Conservation (phyloP, 2,797 vertebrate genomes). For the Myotis daubentonii region DNA sequence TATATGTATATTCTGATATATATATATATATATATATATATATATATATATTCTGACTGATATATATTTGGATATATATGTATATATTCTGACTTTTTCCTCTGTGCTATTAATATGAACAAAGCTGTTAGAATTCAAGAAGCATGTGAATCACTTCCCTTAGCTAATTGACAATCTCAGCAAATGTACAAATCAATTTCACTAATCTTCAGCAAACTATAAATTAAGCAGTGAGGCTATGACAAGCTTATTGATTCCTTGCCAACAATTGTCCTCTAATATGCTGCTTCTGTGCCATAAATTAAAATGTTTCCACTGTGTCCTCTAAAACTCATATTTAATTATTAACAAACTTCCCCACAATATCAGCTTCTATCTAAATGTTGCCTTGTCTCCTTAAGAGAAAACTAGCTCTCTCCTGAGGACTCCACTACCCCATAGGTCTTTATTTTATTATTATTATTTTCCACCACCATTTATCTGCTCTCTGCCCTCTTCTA, state of each 20-base stretch:
- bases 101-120: slow-evolving; percentile 13
- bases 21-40: too few species aligned
- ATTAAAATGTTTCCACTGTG: slow-evolving; percentile 62
- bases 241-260: slow-evolving; percentile 63
- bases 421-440: neutral
- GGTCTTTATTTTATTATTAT: neutral
- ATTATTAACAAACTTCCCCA: slow-evolving; percentile 57
- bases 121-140: slow-evolving; percentile 42
- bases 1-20: too few species aligned
- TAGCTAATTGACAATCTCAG: slow-evolving; percentile 65
- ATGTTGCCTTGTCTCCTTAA: neutral
- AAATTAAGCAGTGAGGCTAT: slow-evolving; percentile 62
- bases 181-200: slow-evolving; percentile 70
- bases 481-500: neutral
- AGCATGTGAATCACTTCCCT: slow-evolving; percentile 28
- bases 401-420: neutral
- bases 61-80: neutral
- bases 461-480: neutral
- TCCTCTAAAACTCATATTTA: slow-evolving; percentile 62
- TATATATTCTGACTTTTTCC: neutral
- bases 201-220: slow-evolving; percentile 69
- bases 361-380: slow-evolving; percentile 29
- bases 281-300: slow-evolving; percentile 48
- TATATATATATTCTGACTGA: too few species aligned
- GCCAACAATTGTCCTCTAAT: slow-evolving; percentile 62